phyloP scores from a whole-genome alignment of 2,113 vertebrate genomes.

The Notothenia rossii region DNA sequence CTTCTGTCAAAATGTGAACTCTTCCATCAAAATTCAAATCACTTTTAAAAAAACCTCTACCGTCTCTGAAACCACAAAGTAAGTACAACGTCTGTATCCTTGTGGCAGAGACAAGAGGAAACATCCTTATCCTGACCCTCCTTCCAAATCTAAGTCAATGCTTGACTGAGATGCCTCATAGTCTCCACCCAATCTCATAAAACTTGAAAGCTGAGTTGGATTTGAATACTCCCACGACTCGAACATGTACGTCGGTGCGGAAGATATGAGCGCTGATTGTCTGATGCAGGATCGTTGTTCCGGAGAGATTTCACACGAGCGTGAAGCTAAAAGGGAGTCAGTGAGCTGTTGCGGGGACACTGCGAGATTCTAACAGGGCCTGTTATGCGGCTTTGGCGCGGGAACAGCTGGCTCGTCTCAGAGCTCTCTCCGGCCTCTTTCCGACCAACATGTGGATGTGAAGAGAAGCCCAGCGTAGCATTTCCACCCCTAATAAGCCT shows the following conservation, averaged over 20 bases:
- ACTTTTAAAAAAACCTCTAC: constrained; percentile 6
- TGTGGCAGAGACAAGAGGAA: constrained; percentile 26
- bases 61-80: constrained; percentile 16
- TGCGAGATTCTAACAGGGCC: constrained; percentile 18
- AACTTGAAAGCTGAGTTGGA: constrained; percentile 13
- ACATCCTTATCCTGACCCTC: constrained; percentile 31
- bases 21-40: not conserved
- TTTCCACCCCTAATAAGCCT: constrained; percentile 67
- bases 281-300: constrained; percentile 39
- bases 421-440: constrained; percentile 37
- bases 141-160: constrained; percentile 16
- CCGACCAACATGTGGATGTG: constrained; percentile 65
- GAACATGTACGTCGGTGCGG: not conserved
- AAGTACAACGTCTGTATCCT: not conserved
- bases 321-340: constrained; percentile 50
- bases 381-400: constrained; percentile 35
- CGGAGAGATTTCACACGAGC: constrained; percentile 64
- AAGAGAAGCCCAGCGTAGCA: constrained; percentile 50
- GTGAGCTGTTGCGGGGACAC: constrained; percentile 45
- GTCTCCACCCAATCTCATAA: constrained; percentile 34
- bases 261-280: constrained; percentile 40
- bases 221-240: constrained; percentile 10
- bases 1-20: not conserved
- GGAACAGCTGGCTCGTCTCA: constrained; percentile 66
- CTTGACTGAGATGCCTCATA: constrained; percentile 34